These are phyloP conservation scores for Hypsopygia costalis DNA, from an alignment of 2,888 invertebrate genomes.

Conservation along the genomic window DNA sequence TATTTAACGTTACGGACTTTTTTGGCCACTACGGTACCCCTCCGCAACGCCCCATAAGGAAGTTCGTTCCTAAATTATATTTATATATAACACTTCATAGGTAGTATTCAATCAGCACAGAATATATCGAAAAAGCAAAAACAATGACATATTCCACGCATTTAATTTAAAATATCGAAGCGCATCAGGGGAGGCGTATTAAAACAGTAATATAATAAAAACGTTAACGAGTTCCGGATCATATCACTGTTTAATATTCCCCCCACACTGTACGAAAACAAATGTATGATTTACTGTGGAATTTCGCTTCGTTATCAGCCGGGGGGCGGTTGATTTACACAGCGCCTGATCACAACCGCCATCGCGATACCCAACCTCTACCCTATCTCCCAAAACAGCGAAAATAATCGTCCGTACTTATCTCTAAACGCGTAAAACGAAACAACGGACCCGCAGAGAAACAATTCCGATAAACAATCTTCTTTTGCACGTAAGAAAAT, in stretches of 20 bases:
- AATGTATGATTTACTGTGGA: slow-evolving; percentile 69
- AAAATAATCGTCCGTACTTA: slow-evolving; percentile 46
- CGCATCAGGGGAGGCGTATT: not conserved
- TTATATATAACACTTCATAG: too few relatives aligned
- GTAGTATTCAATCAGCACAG: too few relatives aligned
- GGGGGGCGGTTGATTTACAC: slow-evolving; percentile 71
- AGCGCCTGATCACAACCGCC: slow-evolving; percentile 31
- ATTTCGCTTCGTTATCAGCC: slow-evolving; percentile 63
- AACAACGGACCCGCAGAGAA: slow-evolving; percentile 31
- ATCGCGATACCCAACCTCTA: slow-evolving; percentile 23
- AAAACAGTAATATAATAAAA: slow-evolving; percentile 7
- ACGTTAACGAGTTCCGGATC: slow-evolving; percentile 19
- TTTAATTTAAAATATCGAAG: not conserved
- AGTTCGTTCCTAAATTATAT: too few relatives aligned
- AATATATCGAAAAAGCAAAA: not conserved
- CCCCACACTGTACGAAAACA: slow-evolving; percentile 49
- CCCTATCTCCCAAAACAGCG: slow-evolving; percentile 39
- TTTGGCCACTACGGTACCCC: too few relatives aligned
- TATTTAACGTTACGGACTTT: too few relatives aligned
- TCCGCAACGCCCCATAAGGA: too few relatives aligned
- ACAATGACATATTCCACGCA: not conserved
- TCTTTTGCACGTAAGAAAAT: slow-evolving; percentile 20
- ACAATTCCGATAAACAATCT: slow-evolving; percentile 26
- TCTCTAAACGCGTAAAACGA: slow-evolving; percentile 37
- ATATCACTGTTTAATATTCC: slow-evolving; percentile 44